Evolutionary conservation across 2,113 vertebrate species (phyloP).

Genomic region (Okapia johnstoni): DNA sequence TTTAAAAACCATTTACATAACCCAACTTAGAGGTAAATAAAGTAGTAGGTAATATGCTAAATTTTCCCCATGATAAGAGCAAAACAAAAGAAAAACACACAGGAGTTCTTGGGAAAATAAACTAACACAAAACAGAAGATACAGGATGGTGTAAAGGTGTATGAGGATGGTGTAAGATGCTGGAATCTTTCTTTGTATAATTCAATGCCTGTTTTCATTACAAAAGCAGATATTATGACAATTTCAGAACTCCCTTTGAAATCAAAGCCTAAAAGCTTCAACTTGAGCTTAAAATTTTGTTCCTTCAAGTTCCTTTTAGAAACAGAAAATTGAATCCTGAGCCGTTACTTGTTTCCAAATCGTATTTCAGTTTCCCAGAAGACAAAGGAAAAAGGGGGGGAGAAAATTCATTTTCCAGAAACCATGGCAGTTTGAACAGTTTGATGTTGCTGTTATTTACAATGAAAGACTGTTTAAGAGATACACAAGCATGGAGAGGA

Average conservation of each 20-base stretch:
- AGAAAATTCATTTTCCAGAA: neutral
- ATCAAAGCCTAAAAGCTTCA: slow-evolving; percentile 39
- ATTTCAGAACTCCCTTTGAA: slow-evolving; percentile 33
- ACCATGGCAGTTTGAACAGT: neutral
- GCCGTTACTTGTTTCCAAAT: slow-evolving; percentile 43
- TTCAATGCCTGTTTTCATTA: neutral
- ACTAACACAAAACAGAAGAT: neutral
- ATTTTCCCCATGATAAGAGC: neutral
- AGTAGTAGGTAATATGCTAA: neutral
- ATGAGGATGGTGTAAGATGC: neutral
- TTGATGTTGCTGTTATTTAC: slow-evolving; percentile 12
- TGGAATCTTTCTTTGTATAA: neutral
- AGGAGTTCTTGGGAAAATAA: neutral
- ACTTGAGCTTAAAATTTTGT: neutral
- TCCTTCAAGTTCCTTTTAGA: neutral
- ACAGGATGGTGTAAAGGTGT: neutral
- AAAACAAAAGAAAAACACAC: neutral
- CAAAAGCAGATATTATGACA: neutral
- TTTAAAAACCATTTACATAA: slow-evolving; percentile 23
- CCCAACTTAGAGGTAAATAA: slow-evolving; percentile 15
- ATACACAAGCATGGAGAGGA: neutral
- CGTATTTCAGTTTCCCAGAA: slow-evolving; percentile 23
- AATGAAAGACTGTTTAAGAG: neutral
- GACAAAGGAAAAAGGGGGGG: neutral
- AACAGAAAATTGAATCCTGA: slow-evolving; percentile 10